These are phyloP conservation scores for Neodontobutis hainanensis DNA, from an alignment of 2,113 vertebrate genomes.

Conservation along the genomic window DNA sequence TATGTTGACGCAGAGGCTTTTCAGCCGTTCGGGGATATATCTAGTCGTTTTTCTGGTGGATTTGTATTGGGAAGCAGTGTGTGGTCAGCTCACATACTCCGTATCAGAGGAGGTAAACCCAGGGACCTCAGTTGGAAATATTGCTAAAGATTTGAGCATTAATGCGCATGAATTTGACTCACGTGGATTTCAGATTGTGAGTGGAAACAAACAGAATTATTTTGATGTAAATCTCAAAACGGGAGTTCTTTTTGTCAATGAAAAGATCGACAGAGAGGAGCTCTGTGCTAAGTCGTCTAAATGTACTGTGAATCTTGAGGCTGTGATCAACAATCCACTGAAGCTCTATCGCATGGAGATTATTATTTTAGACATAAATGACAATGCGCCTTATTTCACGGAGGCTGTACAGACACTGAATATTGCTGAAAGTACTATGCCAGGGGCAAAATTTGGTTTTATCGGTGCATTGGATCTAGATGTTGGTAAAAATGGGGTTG, in stretches of 20 bases:
- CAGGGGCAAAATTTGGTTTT: constrained; percentile 75
- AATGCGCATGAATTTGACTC: constrained; percentile 61
- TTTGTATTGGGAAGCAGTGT: constrained; percentile 5
- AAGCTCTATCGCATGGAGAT: constrained; percentile 80
- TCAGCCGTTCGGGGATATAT: too few relatives aligned
- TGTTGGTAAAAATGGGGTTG: constrained; percentile 75
- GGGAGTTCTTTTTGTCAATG: constrained; percentile 67
- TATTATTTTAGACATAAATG: constrained; percentile 83
- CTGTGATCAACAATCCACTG: constrained; percentile 76
- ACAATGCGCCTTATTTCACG: constrained; percentile 81
- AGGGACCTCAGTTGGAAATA: constrained; percentile 70
- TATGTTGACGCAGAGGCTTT: too few relatives aligned
- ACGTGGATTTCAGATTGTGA: constrained; percentile 69
- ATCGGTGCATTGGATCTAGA: constrained; percentile 78
- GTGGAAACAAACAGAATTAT: constrained; percentile 64
- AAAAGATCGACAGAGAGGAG: constrained; percentile 73
- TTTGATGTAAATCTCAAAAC: constrained; percentile 74
- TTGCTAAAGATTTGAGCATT: constrained; percentile 71
- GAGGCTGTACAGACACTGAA: constrained; percentile 68
- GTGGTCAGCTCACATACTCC: constrained; percentile 71
- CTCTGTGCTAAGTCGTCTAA: constrained; percentile 66
- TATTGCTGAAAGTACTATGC: constrained; percentile 74
- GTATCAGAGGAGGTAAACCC: constrained; percentile 72
- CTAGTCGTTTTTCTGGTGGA: too few relatives aligned
- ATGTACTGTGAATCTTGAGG: constrained; percentile 74